Percentiles rank a stretch among this genome's conserved stretches.
Evolutionary conservation across 2,797 vertebrate genomes (phyloP).

Genomic region (Gymnodraco acuticeps): DNA sequence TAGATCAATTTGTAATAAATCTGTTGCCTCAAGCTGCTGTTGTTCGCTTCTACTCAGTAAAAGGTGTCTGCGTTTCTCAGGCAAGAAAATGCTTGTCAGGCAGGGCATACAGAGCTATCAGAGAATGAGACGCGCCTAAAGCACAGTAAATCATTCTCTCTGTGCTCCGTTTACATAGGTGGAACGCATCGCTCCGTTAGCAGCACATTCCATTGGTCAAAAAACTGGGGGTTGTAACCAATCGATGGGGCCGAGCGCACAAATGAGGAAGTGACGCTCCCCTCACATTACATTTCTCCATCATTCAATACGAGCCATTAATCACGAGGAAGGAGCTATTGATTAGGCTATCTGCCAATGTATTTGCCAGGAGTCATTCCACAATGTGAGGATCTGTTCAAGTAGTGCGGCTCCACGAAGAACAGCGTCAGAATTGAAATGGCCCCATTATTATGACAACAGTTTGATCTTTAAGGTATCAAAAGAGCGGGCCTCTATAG

Average conservation of each 20-base stretch:
- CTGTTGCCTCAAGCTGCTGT: conserved; percentile 89
- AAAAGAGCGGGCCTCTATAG: conserved; percentile 69
- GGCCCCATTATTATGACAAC: conserved; percentile 78
- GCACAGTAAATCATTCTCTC: conserved; percentile 77
- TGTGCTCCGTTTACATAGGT: conserved; percentile 74
- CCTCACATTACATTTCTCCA: conserved; percentile 74
- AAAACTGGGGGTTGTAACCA: conserved; percentile 51
- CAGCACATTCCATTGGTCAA: conserved; percentile 65
- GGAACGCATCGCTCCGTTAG: conserved; percentile 61
- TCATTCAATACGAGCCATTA: conserved; percentile 78
- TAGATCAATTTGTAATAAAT: conserved; percentile 92
- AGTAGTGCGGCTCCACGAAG: conserved; percentile 22
- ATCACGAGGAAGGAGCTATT: conserved; percentile 78
- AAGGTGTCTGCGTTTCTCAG: conserved; percentile 84
- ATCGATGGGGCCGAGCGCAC: conserved; percentile 67
- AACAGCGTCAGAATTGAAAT: conserved; percentile 60
- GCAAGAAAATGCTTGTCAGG: conserved; percentile 83
- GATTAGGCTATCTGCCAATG: conserved; percentile 69
- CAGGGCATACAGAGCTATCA: conserved; percentile 80
- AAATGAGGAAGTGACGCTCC: conserved; percentile 76
- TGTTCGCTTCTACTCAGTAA: conserved; percentile 83
- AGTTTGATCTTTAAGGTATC: conserved; percentile 83
- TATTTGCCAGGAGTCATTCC: conserved; percentile 64
- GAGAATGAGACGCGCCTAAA: conserved; percentile 76
- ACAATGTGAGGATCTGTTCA: conserved; percentile 55